phyloP scores from a whole-genome alignment of 1,140 invertebrate species.

The Halesus radiatus region DNA sequence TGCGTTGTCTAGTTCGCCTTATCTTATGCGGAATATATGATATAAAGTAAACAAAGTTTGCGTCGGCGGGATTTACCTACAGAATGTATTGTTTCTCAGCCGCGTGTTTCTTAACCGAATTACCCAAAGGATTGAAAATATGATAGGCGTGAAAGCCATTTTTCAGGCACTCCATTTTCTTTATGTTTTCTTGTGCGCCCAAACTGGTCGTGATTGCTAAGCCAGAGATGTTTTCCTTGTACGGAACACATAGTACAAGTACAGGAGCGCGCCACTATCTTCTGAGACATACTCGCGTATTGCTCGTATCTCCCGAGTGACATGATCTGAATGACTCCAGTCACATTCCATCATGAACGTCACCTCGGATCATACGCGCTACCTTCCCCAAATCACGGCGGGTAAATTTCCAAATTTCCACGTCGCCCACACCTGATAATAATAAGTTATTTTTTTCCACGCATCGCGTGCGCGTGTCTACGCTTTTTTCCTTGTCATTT shows the following conservation, averaged over 20 bases:
- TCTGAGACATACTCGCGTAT: background rate
- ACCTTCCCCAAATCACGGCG: background rate
- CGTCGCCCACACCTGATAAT: slow-evolving; percentile 5
- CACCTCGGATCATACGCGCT: slow-evolving; percentile 17
- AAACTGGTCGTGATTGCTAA: background rate
- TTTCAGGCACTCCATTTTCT: slow-evolving; percentile 12
- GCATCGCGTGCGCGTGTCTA: background rate
- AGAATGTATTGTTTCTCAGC: too few relatives aligned
- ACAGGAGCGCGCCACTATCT: too few relatives aligned
- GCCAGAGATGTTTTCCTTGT: slow-evolving; percentile 27
- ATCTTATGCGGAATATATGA: too few relatives aligned
- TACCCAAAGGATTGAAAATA: background rate
- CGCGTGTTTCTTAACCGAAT: background rate
- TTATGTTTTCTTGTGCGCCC: background rate
- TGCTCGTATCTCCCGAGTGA: background rate
- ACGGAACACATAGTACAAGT: too few relatives aligned
- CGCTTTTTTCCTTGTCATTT: background rate
- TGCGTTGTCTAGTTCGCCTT: too few relatives aligned
- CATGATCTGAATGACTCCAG: slow-evolving; percentile 11
- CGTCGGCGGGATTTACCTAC: too few relatives aligned
- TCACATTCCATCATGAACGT: slow-evolving; percentile 25
- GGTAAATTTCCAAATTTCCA: background rate
- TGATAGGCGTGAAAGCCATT: background rate
- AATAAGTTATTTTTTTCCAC: slow-evolving; percentile 1
- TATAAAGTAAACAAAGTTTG: too few relatives aligned